Evolutionary conservation across 2,797 vertebrate genomes (phyloP).

Genomic region (Merluccius polli): DNA sequence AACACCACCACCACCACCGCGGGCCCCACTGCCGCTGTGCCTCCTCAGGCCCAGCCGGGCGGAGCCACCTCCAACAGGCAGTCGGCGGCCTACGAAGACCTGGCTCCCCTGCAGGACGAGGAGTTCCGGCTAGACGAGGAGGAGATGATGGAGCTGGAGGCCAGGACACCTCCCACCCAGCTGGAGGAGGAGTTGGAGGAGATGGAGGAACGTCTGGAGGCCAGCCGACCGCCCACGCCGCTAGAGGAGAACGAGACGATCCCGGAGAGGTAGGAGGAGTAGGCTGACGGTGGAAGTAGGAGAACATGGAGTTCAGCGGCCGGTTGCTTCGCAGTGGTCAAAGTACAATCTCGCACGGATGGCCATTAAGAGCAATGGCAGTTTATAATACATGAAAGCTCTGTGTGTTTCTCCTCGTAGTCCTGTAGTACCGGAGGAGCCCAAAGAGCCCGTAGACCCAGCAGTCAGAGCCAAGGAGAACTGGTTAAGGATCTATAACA

Average conservation of each 20-base stretch:
- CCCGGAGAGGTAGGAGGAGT: conserved; percentile 66
- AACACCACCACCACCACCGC: conserved; percentile 30
- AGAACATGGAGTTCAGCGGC: background rate
- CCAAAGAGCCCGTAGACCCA: conserved; percentile 81
- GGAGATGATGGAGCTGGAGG: conserved; percentile 16
- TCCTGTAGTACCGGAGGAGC: conserved; percentile 75
- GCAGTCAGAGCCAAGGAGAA: conserved; percentile 87
- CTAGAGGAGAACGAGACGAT: conserved; percentile 54
- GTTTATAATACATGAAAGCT: background rate
- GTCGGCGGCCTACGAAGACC: conserved; percentile 34
- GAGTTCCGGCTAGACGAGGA: conserved; percentile 45
- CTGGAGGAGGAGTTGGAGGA: conserved; percentile 56
- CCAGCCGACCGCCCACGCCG: conserved; percentile 54
- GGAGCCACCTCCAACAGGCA: conserved; percentile 28
- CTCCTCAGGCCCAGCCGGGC: conserved; percentile 39
- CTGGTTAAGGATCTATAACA: conserved; percentile 94
- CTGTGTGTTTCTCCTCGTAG: conserved; percentile 39
- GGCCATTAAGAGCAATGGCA: conserved; percentile 8
- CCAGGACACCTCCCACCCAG: conserved; percentile 37
- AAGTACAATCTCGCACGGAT: too few species aligned
- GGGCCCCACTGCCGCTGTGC: conserved; percentile 31
- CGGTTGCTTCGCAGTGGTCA: too few species aligned
- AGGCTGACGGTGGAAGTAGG: background rate
- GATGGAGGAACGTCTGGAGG: conserved; percentile 50
- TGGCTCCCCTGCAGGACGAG: conserved; percentile 50